These are phyloP conservation scores for Gadus chalcogrammus DNA, from an alignment of 2,113 vertebrate genomes.

Conservation along the genomic window DNA sequence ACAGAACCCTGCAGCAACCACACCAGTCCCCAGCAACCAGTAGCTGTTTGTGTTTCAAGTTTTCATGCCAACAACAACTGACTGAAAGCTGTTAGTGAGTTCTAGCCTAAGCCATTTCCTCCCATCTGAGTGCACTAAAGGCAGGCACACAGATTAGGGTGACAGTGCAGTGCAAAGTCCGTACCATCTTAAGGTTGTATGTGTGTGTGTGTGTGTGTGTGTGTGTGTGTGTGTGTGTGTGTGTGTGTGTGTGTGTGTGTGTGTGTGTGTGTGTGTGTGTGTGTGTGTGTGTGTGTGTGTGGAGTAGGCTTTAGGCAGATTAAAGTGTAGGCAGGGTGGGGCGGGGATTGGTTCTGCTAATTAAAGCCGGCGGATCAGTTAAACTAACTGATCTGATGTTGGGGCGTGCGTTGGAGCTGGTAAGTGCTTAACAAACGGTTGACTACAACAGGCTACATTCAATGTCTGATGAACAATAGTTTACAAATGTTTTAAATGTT, in stretches of 20 bases:
- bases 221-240: too few species aligned
- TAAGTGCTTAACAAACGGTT: too few species aligned
- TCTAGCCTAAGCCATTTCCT: conserved; percentile 21
- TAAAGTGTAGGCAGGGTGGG: conserved; percentile 55
- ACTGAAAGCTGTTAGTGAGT: neutral
- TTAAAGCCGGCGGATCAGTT: conserved; percentile 24
- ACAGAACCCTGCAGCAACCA: too few species aligned
- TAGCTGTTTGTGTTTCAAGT: neutral
- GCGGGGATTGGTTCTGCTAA: conserved; percentile 53
- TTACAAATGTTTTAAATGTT: too few species aligned
- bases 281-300: conserved; percentile 7
- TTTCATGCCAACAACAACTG: neutral
- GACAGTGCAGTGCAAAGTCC: conserved; percentile 27
- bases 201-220: neutral
- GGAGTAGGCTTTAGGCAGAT: conserved; percentile 56
- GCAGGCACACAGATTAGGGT: conserved; percentile 33
- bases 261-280: too few species aligned
- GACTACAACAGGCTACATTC: too few species aligned
- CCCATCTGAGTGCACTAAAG: conserved; percentile 30
- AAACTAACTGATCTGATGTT: too few species aligned
- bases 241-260: too few species aligned
- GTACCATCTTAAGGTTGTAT: conserved; percentile 46
- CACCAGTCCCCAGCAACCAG: neutral
- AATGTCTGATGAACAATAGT: too few species aligned
- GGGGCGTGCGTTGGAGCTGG: too few species aligned